Conservation (phyloP, 2,797 vertebrate species). For the Hapalemur alaotrensis region DNA sequence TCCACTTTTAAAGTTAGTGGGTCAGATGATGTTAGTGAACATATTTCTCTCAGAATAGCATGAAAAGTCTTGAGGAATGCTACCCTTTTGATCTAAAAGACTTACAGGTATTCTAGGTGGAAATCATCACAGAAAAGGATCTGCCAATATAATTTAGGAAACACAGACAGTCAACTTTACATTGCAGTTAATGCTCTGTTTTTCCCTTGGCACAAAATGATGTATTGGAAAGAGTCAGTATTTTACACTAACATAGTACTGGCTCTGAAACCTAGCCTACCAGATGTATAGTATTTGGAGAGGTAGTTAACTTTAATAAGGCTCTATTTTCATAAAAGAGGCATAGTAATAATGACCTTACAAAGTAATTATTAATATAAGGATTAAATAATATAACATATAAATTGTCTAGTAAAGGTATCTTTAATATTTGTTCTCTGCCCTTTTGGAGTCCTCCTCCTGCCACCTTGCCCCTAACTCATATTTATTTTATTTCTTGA, state of each 20-base stretch:
- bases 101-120: neutral
- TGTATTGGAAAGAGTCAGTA: neutral
- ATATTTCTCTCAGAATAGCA: neutral
- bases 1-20: neutral
- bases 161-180: neutral
- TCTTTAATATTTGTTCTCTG: neutral
- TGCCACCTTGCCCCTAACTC: neutral
- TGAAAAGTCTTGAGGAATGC: neutral
- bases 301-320: neutral
- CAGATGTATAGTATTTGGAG: neutral
- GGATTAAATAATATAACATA: neutral
- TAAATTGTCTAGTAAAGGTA: neutral
- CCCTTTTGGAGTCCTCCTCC: neutral
- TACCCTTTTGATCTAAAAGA: neutral
- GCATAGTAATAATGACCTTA: neutral
- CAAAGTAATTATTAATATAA: neutral
- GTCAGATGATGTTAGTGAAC: neutral
- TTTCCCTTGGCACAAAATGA: neutral
- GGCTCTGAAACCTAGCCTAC: neutral
- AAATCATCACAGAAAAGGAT: neutral
- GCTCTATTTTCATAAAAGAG: neutral
- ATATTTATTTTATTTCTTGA: slow-evolving; percentile 7
- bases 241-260: neutral
- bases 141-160: slow-evolving; percentile 17
- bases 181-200: neutral